phyloP scores from a whole-genome alignment of 2,888 invertebrate species.

The Acronicta leporina region DNA sequence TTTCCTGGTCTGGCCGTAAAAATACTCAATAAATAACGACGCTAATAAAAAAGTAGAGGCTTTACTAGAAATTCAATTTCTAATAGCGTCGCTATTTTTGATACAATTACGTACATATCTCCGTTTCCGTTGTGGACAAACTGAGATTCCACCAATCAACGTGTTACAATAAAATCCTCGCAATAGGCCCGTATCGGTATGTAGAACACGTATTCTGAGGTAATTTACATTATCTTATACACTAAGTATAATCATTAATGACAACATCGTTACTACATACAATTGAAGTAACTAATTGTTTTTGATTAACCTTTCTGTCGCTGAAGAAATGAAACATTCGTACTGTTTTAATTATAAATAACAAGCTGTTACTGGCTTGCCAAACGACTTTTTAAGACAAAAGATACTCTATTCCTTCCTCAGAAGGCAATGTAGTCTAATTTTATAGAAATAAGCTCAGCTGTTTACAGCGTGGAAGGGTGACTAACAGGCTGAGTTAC shows the following conservation, averaged over 20 bases:
- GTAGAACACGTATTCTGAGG: constrained; percentile 67
- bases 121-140: constrained; percentile 44
- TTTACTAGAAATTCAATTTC: constrained; percentile 45
- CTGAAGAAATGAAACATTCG: constrained; percentile 12
- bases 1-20: constrained; percentile 6
- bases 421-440: no score
- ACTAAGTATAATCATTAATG: constrained; percentile 36
- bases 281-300: constrained; percentile 25
- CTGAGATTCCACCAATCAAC: constrained; percentile 54
- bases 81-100: constrained; percentile 56
- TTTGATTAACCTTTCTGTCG: constrained; percentile 14
- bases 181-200: constrained; percentile 54
- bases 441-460: no score
- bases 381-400: no score
- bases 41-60: constrained; percentile 7
- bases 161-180: constrained; percentile 61
- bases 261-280: constrained; percentile 26
- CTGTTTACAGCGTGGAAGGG: no score
- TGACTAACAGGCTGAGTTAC: no score
- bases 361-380: no score
- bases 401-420: no score
- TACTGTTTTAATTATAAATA: constrained; percentile 12
- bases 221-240: constrained; percentile 58
- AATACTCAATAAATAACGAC: constrained; percentile 14
- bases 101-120: constrained; percentile 67